A percentile compares a stretch with the other conserved stretches of the same genome.
phyloP scores from a whole-genome alignment of 2,113 vertebrate species.

The Myanophis thanlyinensis region DNA sequence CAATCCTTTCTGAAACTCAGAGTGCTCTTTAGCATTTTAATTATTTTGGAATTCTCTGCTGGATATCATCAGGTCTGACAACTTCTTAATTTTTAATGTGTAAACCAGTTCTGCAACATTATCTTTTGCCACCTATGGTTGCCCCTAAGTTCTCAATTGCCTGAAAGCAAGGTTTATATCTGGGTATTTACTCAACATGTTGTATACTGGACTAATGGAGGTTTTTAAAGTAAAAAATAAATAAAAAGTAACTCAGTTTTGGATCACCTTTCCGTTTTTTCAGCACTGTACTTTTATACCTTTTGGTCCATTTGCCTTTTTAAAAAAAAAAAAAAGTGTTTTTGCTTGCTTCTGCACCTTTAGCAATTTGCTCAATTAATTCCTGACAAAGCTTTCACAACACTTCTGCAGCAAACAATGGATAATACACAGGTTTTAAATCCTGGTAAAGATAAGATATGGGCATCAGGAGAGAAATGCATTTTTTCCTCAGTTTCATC shows the following conservation, averaged over 20 bases:
- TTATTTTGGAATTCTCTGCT: not conserved
- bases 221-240: not conserved
- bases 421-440: constrained; percentile 26
- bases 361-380: constrained; percentile 30
- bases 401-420: constrained; percentile 36
- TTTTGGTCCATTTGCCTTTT: not conserved
- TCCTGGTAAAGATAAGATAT: not conserved
- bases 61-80: not conserved
- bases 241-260: not conserved
- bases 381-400: constrained; percentile 33
- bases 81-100: not conserved
- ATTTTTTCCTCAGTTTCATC: constrained; percentile 37
- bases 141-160: not conserved
- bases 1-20: not conserved
- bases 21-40: not conserved
- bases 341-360: constrained; percentile 11
- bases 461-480: not conserved
- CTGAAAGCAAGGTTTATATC: not conserved
- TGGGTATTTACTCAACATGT: not conserved
- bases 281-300: not conserved
- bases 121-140: not conserved
- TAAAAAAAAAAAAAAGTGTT: not conserved
- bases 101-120: not conserved
- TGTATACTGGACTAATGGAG: not conserved
- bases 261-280: not conserved